These are phyloP conservation scores for Petrocephalus schoutedeni DNA, from an alignment of 2,797 vertebrate species.

Conservation along the genomic window DNA sequence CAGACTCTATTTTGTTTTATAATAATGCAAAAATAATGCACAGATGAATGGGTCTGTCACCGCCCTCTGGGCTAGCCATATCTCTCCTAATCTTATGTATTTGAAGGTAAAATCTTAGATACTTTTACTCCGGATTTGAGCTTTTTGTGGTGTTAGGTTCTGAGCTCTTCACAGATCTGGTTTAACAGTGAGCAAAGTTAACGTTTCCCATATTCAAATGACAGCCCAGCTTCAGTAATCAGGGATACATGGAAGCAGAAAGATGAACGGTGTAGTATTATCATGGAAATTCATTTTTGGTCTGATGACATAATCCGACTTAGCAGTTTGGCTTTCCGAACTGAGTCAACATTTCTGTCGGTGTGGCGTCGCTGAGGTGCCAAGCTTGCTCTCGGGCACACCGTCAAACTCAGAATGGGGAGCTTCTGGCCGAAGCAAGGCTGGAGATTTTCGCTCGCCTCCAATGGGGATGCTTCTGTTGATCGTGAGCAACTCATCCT, in stretches of 20 bases:
- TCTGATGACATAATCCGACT: background rate
- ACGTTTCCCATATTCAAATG: background rate
- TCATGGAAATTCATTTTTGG: background rate
- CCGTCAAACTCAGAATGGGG: constrained; percentile 10
- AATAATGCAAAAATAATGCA: background rate
- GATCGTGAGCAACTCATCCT: background rate
- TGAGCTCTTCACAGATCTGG: background rate
- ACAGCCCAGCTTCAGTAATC: background rate
- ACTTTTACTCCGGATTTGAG: background rate
- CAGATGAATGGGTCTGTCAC: background rate
- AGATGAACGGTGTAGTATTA: background rate
- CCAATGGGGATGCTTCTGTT: constrained; percentile 19
- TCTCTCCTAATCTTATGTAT: background rate
- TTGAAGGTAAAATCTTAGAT: background rate
- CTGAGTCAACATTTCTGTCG: background rate
- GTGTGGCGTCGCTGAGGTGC: background rate
- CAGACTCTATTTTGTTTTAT: background rate
- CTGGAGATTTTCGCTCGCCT: constrained; percentile 29
- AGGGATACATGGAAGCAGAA: background rate
- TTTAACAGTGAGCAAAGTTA: background rate
- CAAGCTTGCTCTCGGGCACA: background rate
- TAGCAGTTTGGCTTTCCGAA: background rate
- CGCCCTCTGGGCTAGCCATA: background rate
- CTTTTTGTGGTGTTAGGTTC: background rate
- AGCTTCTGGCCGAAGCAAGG: constrained; percentile 16